These are phyloP conservation scores for Agrochola macilenta DNA, from an alignment of 2,888 invertebrate genomes.

Conservation along the genomic window DNA sequence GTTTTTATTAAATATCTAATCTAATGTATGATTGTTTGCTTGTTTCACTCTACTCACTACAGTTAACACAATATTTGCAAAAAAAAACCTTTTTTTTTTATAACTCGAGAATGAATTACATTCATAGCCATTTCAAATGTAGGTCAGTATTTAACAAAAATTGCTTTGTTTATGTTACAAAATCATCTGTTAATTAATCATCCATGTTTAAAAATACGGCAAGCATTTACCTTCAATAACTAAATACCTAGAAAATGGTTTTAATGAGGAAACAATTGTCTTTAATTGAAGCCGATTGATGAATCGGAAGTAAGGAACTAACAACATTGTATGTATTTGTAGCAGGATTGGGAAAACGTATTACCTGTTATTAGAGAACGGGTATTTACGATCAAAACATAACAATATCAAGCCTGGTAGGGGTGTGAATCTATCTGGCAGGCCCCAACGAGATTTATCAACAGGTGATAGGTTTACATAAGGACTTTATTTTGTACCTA, in stretches of 20 bases:
- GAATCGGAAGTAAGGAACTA: slow-evolving; percentile 36
- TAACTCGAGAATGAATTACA: too few relatives aligned
- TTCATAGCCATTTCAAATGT: neutral
- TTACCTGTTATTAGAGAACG: slow-evolving; percentile 7
- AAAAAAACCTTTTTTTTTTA: too few relatives aligned
- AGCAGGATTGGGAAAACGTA: neutral
- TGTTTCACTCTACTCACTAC: too few relatives aligned
- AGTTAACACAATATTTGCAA: too few relatives aligned
- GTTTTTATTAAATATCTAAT: too few relatives aligned
- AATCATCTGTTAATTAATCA: neutral
- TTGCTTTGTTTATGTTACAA: slow-evolving; percentile 10
- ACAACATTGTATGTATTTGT: neutral
- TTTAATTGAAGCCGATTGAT: slow-evolving; percentile 38
- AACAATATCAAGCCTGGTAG: too few relatives aligned
- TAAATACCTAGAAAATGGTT: neutral
- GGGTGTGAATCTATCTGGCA: too few relatives aligned
- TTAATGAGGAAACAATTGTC: slow-evolving; percentile 31
- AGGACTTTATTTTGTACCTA: too few relatives aligned
- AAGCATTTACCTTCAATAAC: slow-evolving; percentile 23
- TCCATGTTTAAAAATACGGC: slow-evolving; percentile 1
- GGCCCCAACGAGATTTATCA: too few relatives aligned
- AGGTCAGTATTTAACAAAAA: neutral
- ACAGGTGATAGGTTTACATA: too few relatives aligned
- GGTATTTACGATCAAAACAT: too few relatives aligned
- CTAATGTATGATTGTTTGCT: too few relatives aligned